These are phyloP conservation scores for Ispidina picta DNA, from an alignment of 2,797 vertebrate genomes.

Conservation along the genomic window DNA sequence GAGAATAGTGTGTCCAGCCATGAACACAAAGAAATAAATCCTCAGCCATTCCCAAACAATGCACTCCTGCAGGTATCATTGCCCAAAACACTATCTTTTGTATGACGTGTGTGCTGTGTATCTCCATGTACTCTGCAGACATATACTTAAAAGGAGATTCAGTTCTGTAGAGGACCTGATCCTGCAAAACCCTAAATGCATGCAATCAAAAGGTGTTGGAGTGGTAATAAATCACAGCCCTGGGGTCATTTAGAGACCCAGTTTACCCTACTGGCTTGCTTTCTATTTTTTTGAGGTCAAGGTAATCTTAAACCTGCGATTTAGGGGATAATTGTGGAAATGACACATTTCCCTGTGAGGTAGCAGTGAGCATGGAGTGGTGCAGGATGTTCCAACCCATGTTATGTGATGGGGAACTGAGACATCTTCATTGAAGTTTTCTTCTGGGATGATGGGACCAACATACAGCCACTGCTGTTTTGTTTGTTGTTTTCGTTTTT, in stretches of 20 bases:
- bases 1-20: not conserved
- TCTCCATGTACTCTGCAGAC: not conserved
- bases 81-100: not conserved
- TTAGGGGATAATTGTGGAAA: not conserved
- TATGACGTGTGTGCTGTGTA: not conserved
- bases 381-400: not conserved
- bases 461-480: not conserved
- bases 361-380: not conserved
- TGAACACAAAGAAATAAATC: not conserved
- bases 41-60: not conserved
- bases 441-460: not conserved
- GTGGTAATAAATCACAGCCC: not conserved
- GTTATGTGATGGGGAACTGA: rapidly evolving
- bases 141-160: not conserved
- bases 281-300: not conserved
- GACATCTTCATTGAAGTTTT: not conserved
- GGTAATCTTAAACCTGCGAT: not conserved
- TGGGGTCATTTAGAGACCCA: not conserved
- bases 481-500: no score
- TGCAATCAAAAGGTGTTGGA: not conserved
- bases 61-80: not conserved
- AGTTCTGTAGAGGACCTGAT: not conserved
- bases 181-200: not conserved
- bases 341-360: rapidly evolving
- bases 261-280: not conserved